Percentiles rank a stretch among this genome's conserved stretches.
These are phyloP conservation scores for Sylvilagus floridanus DNA, from an alignment of 2,797 vertebrate genomes.

Conservation along the genomic window DNA sequence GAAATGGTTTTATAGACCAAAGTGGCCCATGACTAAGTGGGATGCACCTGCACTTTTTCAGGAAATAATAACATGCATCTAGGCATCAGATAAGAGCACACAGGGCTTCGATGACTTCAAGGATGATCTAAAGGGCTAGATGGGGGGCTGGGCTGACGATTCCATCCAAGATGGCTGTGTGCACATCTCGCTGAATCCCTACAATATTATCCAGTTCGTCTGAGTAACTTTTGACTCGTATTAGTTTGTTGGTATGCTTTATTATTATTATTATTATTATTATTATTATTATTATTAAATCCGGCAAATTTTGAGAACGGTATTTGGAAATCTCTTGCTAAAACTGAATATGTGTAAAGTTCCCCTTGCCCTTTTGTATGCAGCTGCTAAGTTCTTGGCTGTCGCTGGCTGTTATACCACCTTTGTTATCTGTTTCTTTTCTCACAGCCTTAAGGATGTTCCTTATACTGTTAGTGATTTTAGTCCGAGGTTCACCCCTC, in stretches of 20 bases:
- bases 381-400: not conserved
- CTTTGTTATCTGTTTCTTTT: not conserved
- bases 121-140: too few relatives aligned
- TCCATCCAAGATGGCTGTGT: too few relatives aligned
- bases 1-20: too few relatives aligned
- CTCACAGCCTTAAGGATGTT: not conserved
- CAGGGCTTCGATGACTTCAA: too few relatives aligned
- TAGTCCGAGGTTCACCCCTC: too few relatives aligned
- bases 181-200: too few relatives aligned
- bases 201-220: not conserved
- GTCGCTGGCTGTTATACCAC: not conserved
- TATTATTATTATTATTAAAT: not conserved
- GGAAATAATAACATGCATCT: too few relatives aligned
- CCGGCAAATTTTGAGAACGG: not conserved
- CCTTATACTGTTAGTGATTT: not conserved
- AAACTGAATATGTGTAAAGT: not conserved
- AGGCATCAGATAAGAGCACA: too few relatives aligned
- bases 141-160: too few relatives aligned
- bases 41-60: too few relatives aligned
- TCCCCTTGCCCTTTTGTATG: not conserved
- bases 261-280: too few relatives aligned
- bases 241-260: not conserved
- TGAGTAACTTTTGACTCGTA: not conserved
- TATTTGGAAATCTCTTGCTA: slow-evolving; percentile 25
- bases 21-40: too few relatives aligned